These are phyloP conservation scores for Drosophila macrospina DNA, from an alignment of 2,888 invertebrate genomes.

Conservation along the genomic window DNA sequence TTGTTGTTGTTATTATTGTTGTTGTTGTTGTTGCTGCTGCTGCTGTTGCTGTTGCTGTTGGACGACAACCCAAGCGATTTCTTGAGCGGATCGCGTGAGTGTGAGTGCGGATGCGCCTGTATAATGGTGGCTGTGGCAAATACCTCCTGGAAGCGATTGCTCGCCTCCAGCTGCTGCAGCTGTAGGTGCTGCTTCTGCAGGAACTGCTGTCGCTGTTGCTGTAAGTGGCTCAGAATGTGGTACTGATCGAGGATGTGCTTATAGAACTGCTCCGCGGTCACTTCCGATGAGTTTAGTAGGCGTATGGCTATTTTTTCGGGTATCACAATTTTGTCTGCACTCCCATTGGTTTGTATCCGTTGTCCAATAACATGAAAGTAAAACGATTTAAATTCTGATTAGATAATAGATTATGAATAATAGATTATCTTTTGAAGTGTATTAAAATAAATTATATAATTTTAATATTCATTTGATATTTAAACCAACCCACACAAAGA, in stretches of 20 bases:
- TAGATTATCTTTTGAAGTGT: too few species aligned
- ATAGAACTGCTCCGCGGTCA: constrained; percentile 85
- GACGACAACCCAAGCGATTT: constrained; percentile 38
- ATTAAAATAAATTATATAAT: too few species aligned
- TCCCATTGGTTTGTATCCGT: not conserved
- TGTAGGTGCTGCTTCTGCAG: constrained; percentile 82
- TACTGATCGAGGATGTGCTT: constrained; percentile 84
- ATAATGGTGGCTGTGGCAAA: constrained; percentile 83
- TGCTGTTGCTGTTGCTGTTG: constrained; percentile 31
- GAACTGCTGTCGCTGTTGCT: constrained; percentile 81
- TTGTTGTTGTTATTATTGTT: constrained; percentile 27
- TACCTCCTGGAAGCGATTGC: constrained; percentile 82
- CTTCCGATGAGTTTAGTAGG: constrained; percentile 84
- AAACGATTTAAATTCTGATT: not conserved
- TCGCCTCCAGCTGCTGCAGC: constrained; percentile 80
- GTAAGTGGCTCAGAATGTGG: constrained; percentile 79
- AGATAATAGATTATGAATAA: not conserved
- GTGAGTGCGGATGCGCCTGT: constrained; percentile 77
- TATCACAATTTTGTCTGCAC: constrained; percentile 83
- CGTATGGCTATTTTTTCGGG: constrained; percentile 85
- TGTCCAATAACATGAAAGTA: constrained; percentile 6
- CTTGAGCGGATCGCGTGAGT: constrained; percentile 69
- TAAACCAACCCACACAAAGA: too few species aligned
- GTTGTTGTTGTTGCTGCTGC: constrained; percentile 6
- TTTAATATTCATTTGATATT: too few species aligned